Conservation (phyloP, 1,140 invertebrate species). For the Hycleus cichorii region DNA sequence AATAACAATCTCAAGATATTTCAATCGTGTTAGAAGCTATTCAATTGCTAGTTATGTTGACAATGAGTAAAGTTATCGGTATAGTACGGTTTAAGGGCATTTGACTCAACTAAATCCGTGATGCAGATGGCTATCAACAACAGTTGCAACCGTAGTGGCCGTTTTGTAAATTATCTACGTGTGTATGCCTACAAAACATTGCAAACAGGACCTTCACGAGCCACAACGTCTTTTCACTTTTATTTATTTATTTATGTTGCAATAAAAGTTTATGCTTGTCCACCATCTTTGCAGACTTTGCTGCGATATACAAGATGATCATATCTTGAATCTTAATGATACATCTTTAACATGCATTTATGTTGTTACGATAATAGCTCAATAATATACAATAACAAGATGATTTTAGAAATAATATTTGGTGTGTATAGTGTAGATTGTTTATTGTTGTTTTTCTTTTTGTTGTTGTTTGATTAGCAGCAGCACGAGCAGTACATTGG, state of each 20-base stretch:
- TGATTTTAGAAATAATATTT: no score
- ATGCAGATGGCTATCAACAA: no score
- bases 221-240: background rate
- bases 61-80: no score
- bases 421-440: no score
- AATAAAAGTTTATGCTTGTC: background rate
- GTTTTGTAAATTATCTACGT: background rate
- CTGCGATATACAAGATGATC: background rate
- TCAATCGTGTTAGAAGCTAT: no score
- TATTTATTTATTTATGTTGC: slow-evolving; percentile 2
- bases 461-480: slow-evolving; percentile 44
- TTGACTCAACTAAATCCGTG: no score
- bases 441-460: background rate
- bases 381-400: slow-evolving; percentile 3
- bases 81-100: no score
- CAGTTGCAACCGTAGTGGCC: background rate
- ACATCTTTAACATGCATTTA: background rate
- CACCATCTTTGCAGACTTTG: background rate
- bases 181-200: background rate
- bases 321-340: slow-evolving; percentile 5
- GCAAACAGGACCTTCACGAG: background rate
- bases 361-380: slow-evolving; percentile 4
- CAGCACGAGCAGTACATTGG: slow-evolving; percentile 54
- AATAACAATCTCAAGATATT: no score
- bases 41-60: no score